Percentiles rank a stretch among this genome's conserved stretches.
Conservation (phyloP, 2,113 vertebrate genomes). For the Trichechus manatus region DNA sequence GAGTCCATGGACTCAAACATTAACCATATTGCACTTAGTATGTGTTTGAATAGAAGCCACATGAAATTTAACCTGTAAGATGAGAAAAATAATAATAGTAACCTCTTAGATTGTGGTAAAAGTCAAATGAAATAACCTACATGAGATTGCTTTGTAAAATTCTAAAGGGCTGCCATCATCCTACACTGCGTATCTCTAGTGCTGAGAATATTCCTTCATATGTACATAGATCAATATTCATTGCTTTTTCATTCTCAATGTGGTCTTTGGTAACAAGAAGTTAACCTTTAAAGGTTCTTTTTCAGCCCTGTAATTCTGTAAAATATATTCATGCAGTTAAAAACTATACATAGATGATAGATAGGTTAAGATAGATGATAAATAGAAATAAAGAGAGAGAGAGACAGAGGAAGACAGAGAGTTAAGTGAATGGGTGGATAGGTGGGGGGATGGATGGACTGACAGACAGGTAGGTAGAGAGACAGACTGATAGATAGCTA, state of each 20-base stretch:
- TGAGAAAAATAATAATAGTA: slow-evolving; percentile 3
- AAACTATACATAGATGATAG: background rate
- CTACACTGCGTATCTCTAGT: background rate
- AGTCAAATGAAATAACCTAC: background rate
- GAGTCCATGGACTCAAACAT: background rate
- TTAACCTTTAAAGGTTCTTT: slow-evolving; percentile 1
- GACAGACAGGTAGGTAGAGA: background rate
- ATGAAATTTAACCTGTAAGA: background rate
- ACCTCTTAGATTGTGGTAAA: background rate
- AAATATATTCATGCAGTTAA: background rate
- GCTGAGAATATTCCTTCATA: background rate
- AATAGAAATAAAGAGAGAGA: background rate
- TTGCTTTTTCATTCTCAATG: background rate
- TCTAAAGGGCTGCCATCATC: background rate
- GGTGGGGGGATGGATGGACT: background rate
- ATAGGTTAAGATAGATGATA: background rate
- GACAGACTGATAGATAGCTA: background rate
- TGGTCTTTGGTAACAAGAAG: background rate
- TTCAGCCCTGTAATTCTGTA: background rate
- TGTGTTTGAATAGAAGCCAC: slow-evolving; percentile 16
- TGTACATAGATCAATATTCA: background rate
- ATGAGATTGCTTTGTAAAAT: background rate
- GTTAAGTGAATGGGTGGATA: background rate
- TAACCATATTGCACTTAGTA: background rate
- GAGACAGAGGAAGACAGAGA: background rate